A percentile compares a stretch with the other conserved stretches of the same genome.
These are phyloP conservation scores for Leucania comma DNA, from an alignment of 2,888 invertebrate genomes.

Conservation along the genomic window DNA sequence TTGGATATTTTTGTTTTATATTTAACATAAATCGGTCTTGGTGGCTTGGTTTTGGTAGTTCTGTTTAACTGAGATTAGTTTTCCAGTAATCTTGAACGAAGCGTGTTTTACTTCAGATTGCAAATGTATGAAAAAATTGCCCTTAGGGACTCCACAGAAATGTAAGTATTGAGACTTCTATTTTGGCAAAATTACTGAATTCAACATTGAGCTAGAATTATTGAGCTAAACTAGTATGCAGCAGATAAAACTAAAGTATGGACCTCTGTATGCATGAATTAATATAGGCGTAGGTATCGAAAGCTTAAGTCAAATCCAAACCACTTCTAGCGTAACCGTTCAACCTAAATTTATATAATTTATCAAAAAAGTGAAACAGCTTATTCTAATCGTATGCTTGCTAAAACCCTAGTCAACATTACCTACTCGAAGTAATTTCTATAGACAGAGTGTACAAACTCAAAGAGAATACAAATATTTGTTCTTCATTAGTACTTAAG, in stretches of 20 bases:
- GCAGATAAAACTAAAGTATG: neutral
- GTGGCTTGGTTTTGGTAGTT: too few relatives aligned
- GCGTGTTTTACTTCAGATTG: too few relatives aligned
- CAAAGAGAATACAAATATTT: slow-evolving; percentile 24
- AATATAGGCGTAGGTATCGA: neutral
- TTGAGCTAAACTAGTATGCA: too few relatives aligned
- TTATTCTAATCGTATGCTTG: neutral
- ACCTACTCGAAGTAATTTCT: neutral
- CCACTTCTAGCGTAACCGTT: too few relatives aligned
- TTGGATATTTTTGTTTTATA: neutral
- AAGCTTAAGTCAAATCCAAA: neutral
- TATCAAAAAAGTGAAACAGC: neutral
- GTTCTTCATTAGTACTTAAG: slow-evolving; percentile 8
- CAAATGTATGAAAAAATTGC: neutral
- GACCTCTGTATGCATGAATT: neutral
- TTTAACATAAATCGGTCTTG: neutral
- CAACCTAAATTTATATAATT: neutral
- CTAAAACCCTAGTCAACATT: neutral
- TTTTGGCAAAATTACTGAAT: neutral
- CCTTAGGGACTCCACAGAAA: neutral
- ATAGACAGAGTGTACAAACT: neutral
- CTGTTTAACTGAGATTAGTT: neutral
- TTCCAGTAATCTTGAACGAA: neutral
- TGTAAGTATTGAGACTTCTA: neutral
- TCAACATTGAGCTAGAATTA: too few relatives aligned